phyloP scores from a whole-genome alignment of 2,888 invertebrate species.

The Bruchidius siliquastri region DNA sequence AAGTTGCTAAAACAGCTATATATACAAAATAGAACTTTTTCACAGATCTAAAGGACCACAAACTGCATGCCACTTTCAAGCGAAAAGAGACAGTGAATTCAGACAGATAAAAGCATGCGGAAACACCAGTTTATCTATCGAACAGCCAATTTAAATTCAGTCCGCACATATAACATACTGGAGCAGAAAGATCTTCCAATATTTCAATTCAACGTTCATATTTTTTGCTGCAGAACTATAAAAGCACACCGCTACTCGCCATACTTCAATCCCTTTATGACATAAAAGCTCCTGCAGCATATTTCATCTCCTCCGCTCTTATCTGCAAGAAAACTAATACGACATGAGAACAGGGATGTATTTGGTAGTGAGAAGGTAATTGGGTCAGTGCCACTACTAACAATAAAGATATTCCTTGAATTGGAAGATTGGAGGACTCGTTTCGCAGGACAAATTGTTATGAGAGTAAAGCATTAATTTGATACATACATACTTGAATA shows the following conservation, averaged over 20 bases:
- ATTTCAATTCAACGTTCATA: not conserved
- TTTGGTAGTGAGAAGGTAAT: not conserved
- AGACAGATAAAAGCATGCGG: not conserved
- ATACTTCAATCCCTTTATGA: not conserved
- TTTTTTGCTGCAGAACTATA: not conserved
- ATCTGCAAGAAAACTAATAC: not conserved
- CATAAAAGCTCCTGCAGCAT: not conserved
- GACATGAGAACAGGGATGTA: not conserved
- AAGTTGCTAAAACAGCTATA: no score
- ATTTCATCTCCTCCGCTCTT: not conserved
- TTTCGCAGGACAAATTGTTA: no score
- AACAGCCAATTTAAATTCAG: not conserved
- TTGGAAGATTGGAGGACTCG: no score
- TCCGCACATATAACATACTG: not conserved
- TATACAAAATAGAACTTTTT: no score
- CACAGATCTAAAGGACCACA: no score
- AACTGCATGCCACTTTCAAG: no score
- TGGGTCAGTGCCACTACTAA: not conserved
- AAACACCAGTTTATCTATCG: not conserved
- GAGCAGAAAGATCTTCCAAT: not conserved
- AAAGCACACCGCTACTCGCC: not conserved
- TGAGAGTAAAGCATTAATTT: no score
- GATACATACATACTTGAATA: no score
- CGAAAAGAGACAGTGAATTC: not conserved
- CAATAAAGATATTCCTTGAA: no score